Conservation (phyloP, 2,797 vertebrate genomes). For the Linurgus olivaceus region DNA sequence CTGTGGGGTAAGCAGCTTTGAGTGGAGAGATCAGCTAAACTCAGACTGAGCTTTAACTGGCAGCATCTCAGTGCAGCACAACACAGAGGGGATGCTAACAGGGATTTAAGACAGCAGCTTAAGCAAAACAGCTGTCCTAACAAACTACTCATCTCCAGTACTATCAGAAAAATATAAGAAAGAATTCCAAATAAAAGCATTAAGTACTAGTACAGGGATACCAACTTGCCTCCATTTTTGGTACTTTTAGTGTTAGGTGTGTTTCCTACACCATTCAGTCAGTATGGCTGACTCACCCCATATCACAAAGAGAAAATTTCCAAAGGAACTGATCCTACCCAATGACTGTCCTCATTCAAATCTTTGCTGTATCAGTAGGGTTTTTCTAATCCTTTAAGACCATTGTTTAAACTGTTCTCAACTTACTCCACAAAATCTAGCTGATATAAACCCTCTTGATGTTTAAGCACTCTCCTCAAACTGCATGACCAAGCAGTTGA, state of each 20-base stretch:
- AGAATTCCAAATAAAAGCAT: background rate
- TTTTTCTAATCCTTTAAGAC: background rate
- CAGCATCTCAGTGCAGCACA: background rate
- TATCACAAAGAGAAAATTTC: background rate
- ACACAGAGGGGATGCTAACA: background rate
- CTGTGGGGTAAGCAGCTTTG: background rate
- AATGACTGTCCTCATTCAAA: background rate
- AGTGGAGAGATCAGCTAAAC: background rate
- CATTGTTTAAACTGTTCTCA: background rate
- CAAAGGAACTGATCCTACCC: background rate
- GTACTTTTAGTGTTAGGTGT: background rate
- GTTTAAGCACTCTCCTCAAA: background rate
- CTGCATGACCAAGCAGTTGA: background rate
- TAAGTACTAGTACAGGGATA: background rate
- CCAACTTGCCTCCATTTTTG: background rate
- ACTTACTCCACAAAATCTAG: background rate
- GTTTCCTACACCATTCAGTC: background rate
- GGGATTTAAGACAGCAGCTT: background rate
- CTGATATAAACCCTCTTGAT: background rate
- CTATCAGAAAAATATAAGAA: background rate
- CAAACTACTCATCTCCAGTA: background rate
- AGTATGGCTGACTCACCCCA: background rate
- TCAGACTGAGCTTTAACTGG: background rate
- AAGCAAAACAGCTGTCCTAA: background rate
- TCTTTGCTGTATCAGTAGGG: background rate